Evolutionary conservation across 2,888 invertebrate species (phyloP), one percentile per base, ranked within the genome.

Genomic region (Leptothorax acervorum): DNA sequence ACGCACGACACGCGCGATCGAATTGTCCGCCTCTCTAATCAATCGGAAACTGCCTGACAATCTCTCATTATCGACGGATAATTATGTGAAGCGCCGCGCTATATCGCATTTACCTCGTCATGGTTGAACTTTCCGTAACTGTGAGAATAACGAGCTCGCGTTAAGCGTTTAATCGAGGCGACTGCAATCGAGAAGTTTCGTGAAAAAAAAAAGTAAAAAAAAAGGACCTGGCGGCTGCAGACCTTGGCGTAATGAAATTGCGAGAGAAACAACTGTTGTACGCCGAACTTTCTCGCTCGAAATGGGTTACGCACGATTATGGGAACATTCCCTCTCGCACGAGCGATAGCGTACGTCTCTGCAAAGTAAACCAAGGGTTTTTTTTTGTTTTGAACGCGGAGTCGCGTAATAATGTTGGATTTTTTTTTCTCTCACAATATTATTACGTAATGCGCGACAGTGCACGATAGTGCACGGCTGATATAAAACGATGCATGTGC

Each of bases 11-110:
- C 23, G 23, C 55, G 63, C 57, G 42, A n/a, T 42, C 55, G 31
- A 60, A 51, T 62, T 57, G 55, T 62, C 66, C 31, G 28, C 35
- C 35, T 70, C 60, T 79, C 60, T 79, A 73, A 83, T 66, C 71
- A 74, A 65, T 42, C 28, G 55, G 53, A 79, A 82, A 42, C 75
- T 55, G 53, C 28, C 51, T 39, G 57, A 39, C 51, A 76, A 84
- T 76, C 79, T 68, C 82, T 83, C 81, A 74, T 86, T 85, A 79
- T 45, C 35, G 51, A 48, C 65, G 35, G 9, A 79, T 84, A 83
- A 81, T 84, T 86, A 65, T 57, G 35, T 55, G 53, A 23, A 23
- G n/a, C 35, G 63, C 11, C 55, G 55, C 42, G 28, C 55, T 60
- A 42, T 42, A 51, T 23, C 60, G 39, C n/a, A 9, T 76, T 84